These are phyloP conservation scores for Nymphalis c-album DNA, from an alignment of 2,888 invertebrate species.

Conservation along the genomic window DNA sequence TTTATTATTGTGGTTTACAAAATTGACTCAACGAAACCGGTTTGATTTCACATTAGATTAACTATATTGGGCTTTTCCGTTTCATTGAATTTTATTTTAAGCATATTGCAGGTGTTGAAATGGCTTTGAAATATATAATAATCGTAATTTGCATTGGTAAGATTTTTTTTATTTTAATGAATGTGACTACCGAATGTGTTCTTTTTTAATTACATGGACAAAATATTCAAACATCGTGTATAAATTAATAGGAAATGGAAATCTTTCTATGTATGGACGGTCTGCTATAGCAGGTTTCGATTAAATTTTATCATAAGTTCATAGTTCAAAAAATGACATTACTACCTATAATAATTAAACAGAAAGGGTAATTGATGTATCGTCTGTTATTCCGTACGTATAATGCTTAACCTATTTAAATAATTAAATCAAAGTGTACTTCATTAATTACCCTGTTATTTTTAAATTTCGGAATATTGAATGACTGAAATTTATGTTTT, in stretches of 20 bases:
- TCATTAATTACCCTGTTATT: background rate
- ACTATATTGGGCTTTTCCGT: conserved; percentile 16
- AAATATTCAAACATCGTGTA: background rate
- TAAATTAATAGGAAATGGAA: background rate
- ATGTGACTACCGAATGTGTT: background rate
- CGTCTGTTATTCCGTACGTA: background rate
- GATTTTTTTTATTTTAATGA: conserved; percentile 31
- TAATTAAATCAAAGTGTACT: conserved; percentile 2
- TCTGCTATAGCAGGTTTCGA: conserved; percentile 4
- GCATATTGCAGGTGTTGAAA: conserved; percentile 24
- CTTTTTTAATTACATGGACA: background rate
- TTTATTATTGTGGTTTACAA: conserved; percentile 10
- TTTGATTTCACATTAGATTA: conserved; percentile 11
- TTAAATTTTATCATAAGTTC: conserved; percentile 21
- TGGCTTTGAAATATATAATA: conserved; percentile 42
- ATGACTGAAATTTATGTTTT: background rate
- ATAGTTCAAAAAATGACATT: conserved; percentile 21
- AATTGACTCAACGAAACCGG: conserved; percentile 20
- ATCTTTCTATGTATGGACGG: background rate
- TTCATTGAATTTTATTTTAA: conserved; percentile 9
- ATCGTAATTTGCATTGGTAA: conserved; percentile 45
- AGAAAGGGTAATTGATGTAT: background rate
- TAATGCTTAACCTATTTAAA: background rate
- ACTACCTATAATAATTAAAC: conserved; percentile 2
- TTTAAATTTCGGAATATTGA: too few species aligned